Evolutionary conservation across 2,888 invertebrate genomes (phyloP), one percentile per base, ranked within the genome.

Genomic region (Alsophila aescularia): DNA sequence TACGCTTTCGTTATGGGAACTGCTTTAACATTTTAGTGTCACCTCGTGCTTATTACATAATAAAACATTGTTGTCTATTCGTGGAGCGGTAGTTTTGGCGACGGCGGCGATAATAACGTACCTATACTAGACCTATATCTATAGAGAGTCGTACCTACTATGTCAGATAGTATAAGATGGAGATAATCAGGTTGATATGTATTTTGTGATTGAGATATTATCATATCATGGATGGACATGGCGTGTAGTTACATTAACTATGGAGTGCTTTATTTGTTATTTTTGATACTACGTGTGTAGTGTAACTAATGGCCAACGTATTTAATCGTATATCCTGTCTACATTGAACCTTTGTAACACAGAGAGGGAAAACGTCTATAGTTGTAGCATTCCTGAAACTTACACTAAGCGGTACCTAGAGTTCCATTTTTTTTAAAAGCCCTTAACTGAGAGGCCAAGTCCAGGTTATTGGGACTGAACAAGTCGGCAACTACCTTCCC

Each of bases 11-110:
- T n/a, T n/a, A n/a, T n/a, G n/a, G n/a, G n/a, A n/a, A n/a, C n/a
- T n/a, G n/a, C n/a, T n/a, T n/a, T n/a, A n/a, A 32, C 13, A 13
- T 10, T 9, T 41, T 41, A 13, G 12, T 21, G 29, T 29, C 18
- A 18, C 32, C 54, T 44, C 64, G 64, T 64, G 66, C 62, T 53
- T 27, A 24, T 66, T 64, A 64, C n/a, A 45, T 66, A 55, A 60
- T 27, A 34, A 13, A n/a, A 34, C 18, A 35, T 35, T 35, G 12
- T 41, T 48, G 39, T 51, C 55, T 62, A 62, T 66, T 66, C 32
- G 51, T 43, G 47, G 48, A 51, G 12, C 51, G 34, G 61, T 64
- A 47, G 62, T 58, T 58, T 66, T 66, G 66, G 64, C 66, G 57
- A 62, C 58, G 57, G 29, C 32, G 24, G 27, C 37, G 45, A 44